These are phyloP conservation scores for Eilema depressum DNA, from an alignment of 2,888 invertebrate genomes.

Conservation along the genomic window DNA sequence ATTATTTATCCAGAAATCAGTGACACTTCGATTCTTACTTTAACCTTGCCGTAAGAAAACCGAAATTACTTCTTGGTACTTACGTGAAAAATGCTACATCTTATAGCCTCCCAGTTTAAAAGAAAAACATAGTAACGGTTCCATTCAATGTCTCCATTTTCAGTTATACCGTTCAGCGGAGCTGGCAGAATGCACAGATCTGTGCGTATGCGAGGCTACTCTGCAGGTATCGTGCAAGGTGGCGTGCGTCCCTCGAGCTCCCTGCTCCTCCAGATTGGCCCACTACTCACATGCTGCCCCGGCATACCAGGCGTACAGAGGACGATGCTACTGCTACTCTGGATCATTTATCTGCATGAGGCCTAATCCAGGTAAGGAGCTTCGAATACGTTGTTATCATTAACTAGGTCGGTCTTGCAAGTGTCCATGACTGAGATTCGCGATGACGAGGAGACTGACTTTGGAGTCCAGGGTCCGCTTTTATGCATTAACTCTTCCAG, in stretches of 20 bases:
- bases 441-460: neutral
- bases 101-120: too few relatives aligned
- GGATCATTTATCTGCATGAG: conserved; percentile 97
- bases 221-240: conserved; percentile 94
- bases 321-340: conserved; percentile 96
- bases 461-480: too few relatives aligned
- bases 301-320: conserved; percentile 95
- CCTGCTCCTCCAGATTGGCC: conserved; percentile 95
- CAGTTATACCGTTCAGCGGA: conserved; percentile 94
- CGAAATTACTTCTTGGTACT: too few relatives aligned
- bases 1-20: too few relatives aligned
- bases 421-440: too few relatives aligned
- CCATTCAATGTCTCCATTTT: conserved; percentile 44
- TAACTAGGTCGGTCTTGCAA: too few relatives aligned
- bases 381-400: too few relatives aligned
- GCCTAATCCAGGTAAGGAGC: conserved; percentile 86
- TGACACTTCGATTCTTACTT: too few relatives aligned
- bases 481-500: too few relatives aligned
- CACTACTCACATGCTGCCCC: conserved; percentile 97
- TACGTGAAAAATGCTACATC: too few relatives aligned
- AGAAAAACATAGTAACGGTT: too few relatives aligned
- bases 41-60: too few relatives aligned
- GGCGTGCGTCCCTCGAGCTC: conserved; percentile 94
- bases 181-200: conserved; percentile 94
- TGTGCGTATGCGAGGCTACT: conserved; percentile 94